Percentiles rank a stretch among this genome's conserved stretches.
Conservation (phyloP, 2,113 vertebrate species). For the Diadophis punctatus region DNA sequence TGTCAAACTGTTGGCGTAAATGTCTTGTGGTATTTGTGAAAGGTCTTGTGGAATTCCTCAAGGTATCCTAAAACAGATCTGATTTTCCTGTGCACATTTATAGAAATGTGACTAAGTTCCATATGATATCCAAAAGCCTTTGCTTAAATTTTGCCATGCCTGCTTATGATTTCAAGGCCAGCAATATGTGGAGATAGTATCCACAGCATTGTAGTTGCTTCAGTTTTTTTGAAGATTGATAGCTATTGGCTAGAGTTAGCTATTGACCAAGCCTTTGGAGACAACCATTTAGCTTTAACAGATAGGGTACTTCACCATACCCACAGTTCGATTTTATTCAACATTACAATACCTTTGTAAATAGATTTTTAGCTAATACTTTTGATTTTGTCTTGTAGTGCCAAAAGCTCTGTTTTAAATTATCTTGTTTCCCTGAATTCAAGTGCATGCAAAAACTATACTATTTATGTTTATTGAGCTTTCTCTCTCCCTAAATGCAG, state of each 20-base stretch:
- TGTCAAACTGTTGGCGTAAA: background rate
- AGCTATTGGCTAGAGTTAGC: background rate
- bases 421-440: background rate
- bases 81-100: background rate
- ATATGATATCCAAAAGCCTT: background rate
- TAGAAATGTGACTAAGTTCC: background rate
- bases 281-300: background rate
- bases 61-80: background rate
- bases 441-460: background rate
- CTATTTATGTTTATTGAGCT: background rate
- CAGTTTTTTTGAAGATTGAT: background rate
- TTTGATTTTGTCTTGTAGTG: background rate
- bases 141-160: background rate
- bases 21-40: background rate
- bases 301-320: background rate
- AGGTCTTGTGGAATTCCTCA: background rate
- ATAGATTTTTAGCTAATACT: background rate
- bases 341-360: background rate
- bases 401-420: background rate
- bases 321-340: background rate
- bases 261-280: background rate
- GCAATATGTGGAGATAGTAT: background rate
- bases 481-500: constrained; percentile 63
- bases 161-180: background rate
- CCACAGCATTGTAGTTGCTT: background rate